These are phyloP conservation scores for Cotesia glomerata DNA, from an alignment of 1,140 invertebrate genomes.

Conservation along the genomic window DNA sequence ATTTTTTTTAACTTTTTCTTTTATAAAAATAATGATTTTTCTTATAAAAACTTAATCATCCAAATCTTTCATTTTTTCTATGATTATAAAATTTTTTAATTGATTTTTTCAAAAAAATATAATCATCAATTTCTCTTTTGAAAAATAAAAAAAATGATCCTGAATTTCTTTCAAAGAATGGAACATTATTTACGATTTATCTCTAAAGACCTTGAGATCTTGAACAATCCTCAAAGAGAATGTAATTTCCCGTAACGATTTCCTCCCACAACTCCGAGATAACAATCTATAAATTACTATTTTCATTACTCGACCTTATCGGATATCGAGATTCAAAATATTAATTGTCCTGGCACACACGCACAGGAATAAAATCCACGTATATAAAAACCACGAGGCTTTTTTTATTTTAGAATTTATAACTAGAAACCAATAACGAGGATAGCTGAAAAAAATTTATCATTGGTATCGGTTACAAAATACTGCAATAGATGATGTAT, in stretches of 20 bases:
- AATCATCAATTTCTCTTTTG: too few relatives aligned
- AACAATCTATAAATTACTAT: neutral
- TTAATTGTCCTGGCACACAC: neutral
- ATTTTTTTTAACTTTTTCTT: too few relatives aligned
- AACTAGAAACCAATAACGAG: neutral
- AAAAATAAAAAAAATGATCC: too few relatives aligned
- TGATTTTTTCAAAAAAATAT: too few relatives aligned
- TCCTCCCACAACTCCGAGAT: neutral
- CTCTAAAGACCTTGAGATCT: neutral
- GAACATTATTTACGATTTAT: neutral
- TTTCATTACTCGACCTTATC: slow-evolving; percentile 4
- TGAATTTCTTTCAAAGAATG: neutral
- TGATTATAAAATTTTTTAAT: too few relatives aligned
- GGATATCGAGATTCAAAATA: neutral
- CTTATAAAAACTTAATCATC: too few relatives aligned
- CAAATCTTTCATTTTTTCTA: too few relatives aligned
- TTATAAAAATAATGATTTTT: too few relatives aligned
- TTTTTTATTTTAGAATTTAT: neutral
- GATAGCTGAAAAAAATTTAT: neutral
- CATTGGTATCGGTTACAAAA: neutral
- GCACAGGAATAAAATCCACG: neutral
- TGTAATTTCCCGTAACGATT: slow-evolving; percentile 8
- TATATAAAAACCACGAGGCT: neutral
- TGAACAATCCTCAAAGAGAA: neutral
- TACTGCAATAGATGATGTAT: neutral